Base-by-base conservation (phyloP, 2,888 invertebrate genomes). In the Holacanthella duospinosa region DNA sequence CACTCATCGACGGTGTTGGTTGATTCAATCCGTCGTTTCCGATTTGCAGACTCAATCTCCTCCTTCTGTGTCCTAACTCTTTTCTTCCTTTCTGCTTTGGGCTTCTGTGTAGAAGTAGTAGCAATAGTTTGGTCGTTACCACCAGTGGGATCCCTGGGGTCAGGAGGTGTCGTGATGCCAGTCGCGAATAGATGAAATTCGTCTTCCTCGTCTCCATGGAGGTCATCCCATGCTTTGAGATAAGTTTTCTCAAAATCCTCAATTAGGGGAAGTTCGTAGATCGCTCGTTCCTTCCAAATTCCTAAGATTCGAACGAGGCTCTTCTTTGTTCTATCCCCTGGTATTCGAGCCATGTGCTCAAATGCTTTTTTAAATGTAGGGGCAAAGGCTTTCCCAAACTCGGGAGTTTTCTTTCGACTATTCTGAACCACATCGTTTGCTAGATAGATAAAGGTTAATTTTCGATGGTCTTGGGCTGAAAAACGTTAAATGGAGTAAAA, bases 341-440 rank as follows among this genome's bases (percentile, higher is more conserved):
- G 81, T n/a, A 75, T 75, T 76, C 76, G 77, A 1, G 87, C 86
- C 81, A 94, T 89, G 73, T 90, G 86, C 67, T 87, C 85, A 75
- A 93, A 92, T 0, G 91, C 89, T 74, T 88, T 89, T 60, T 84
- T 84, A 59, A 96, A 78, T 12, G 89, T 85, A 62, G 82, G 81
- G 6, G 86, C 88, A 79, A 90, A 97, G 75, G 91, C 92, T 76
- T 87, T 86, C 0, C 89, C 89, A 79, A 87, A 97, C 77, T 97
- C 95, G 0, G 94, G 93, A 0, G 94, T 95, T 78, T 96, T 96
- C 78, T 95, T 97, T 77, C 92, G 90, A 76, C 95, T 93, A 75
- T 97, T 99, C 77, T 99, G 99, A 74, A 99, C 94, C 29, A 99
- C 95, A 82, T 99, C 99, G 81, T 99, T 99, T 36, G 97, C 96